Evolutionary conservation across 2,797 vertebrate species (phyloP).

Genomic region (Atherinosoma microstoma): DNA sequence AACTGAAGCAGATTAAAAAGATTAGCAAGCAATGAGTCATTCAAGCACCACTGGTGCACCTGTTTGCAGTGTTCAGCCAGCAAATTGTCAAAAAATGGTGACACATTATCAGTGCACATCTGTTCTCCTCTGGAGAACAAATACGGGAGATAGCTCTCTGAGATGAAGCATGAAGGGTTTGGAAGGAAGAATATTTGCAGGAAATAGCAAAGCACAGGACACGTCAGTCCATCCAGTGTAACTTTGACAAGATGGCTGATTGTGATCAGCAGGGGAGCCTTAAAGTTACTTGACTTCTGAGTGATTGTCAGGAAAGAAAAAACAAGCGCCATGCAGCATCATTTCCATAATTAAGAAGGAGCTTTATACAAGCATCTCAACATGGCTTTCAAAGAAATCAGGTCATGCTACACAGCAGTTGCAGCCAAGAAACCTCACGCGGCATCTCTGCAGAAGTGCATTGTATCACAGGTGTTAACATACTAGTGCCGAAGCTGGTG

Average conservation of each 20-base stretch:
- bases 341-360: conserved; percentile 17
- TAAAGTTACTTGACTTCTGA: conserved; percentile 37
- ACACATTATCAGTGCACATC: conserved; percentile 58
- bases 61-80: conserved; percentile 54
- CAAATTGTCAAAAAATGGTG: conserved; percentile 46
- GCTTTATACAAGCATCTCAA: conserved; percentile 30
- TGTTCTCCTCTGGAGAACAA: conserved; percentile 50
- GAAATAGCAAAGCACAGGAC: conserved; percentile 26
- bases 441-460: conserved; percentile 31
- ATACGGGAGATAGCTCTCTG: conserved; percentile 30
- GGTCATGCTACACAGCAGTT: conserved; percentile 39
- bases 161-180: conserved; percentile 32
- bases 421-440: conserved; percentile 3
- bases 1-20: conserved; percentile 44
- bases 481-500: conserved; percentile 79
- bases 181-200: conserved; percentile 37
- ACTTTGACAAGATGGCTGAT: conserved; percentile 42
- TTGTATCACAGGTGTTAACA: conserved; percentile 63
- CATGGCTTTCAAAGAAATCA: conserved; percentile 37
- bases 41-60: conserved; percentile 44
- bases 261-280: conserved; percentile 48
- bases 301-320: conserved; percentile 37
- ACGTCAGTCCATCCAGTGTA: conserved; percentile 19
- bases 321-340: conserved; percentile 32
- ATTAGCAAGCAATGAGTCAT: conserved; percentile 38